phyloP scores from a whole-genome alignment of 2,797 vertebrate genomes.

The Chrosomus eos region DNA sequence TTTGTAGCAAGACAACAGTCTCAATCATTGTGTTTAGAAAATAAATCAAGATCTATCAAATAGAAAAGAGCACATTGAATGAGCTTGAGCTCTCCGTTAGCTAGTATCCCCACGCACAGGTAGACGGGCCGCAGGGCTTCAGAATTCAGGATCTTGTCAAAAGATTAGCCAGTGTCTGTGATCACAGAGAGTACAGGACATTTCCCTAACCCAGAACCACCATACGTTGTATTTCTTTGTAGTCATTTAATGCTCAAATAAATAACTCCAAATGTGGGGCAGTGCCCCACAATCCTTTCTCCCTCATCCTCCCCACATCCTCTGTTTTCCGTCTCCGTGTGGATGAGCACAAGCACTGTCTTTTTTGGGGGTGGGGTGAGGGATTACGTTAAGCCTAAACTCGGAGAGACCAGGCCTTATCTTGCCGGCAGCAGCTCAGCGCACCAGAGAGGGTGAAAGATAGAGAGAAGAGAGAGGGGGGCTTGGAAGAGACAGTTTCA shows the following conservation, averaged over 20 bases:
- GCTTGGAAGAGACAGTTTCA: constrained; percentile 48
- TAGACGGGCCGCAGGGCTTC: constrained; percentile 70
- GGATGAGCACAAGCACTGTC: constrained; percentile 76
- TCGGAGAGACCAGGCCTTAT: constrained; percentile 80
- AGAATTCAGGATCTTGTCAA: constrained; percentile 72
- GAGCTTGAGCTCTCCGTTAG: constrained; percentile 62
- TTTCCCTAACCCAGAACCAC: constrained; percentile 60
- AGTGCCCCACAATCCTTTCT: constrained; percentile 65
- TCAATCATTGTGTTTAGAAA: not conserved
- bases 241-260: constrained; percentile 67
- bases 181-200: constrained; percentile 69
- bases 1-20: not conserved
- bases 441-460: constrained; percentile 67
- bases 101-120: constrained; percentile 55
- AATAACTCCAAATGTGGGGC: constrained; percentile 70
- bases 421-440: constrained; percentile 78
- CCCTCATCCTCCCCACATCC: constrained; percentile 42
- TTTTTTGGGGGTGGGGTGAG: constrained; percentile 75
- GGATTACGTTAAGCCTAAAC: constrained; percentile 84
- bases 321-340: constrained; percentile 65
- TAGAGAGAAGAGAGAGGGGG: constrained; percentile 48
- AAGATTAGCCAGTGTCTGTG: constrained; percentile 77
- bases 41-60: not conserved
- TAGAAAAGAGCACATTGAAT: constrained; percentile 61
- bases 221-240: constrained; percentile 68